Conservation (phyloP, 35 echinoderm and acorn worm species). For the Apostichopus parvimensis region DNA sequence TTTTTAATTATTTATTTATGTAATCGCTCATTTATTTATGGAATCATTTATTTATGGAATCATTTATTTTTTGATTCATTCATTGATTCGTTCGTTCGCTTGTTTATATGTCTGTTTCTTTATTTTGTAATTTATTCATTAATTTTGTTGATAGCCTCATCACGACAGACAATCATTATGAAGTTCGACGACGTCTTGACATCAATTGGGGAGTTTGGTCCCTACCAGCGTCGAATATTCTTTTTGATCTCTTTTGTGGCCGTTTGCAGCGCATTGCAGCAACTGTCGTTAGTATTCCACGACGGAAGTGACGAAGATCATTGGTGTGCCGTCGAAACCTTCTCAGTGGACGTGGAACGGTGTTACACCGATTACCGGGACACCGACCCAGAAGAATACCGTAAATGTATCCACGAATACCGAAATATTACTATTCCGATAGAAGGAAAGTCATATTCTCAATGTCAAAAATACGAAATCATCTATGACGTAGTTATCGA, state of each 20-base stretch:
- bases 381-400: not conserved
- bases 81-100: too few species aligned
- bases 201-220: not conserved
- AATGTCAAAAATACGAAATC: not conserved
- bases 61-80: too few species aligned
- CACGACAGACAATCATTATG: not conserved
- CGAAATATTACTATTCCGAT: not conserved
- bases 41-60: too few species aligned
- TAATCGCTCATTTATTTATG: too few species aligned
- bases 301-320: not conserved
- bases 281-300: not conserved
- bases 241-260: not conserved
- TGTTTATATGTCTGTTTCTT: too few species aligned
- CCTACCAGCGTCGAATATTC: not conserved
- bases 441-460: not conserved
- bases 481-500: not conserved
- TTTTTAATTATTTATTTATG: too few species aligned
- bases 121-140: too few species aligned
- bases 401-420: not conserved
- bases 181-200: not conserved
- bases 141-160: too few species aligned
- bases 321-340: not conserved
- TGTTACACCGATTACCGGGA: not conserved
- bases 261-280: not conserved
- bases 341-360: not conserved